These are phyloP conservation scores for Pteronotus mesoamericanus DNA, from an alignment of 2,797 vertebrate genomes.

Conservation along the genomic window DNA sequence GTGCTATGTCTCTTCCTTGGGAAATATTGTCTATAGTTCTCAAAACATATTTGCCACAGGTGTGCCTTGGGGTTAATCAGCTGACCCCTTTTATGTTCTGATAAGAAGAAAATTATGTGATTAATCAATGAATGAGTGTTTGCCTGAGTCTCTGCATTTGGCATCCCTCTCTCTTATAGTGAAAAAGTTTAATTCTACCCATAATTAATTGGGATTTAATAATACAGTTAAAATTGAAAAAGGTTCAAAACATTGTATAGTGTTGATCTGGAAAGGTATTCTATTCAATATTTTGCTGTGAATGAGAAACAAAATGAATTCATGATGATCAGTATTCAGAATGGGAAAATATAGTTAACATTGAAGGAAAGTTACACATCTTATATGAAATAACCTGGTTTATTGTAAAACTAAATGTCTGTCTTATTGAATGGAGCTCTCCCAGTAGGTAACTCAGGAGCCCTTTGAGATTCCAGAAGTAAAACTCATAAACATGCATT, in stretches of 20 bases:
- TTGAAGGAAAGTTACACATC: constrained; percentile 74
- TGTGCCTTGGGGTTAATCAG: background rate
- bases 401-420: constrained; percentile 72
- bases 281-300: constrained; percentile 70
- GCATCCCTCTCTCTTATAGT: constrained; percentile 44
- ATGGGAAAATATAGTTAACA: constrained; percentile 77
- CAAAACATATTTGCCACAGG: background rate
- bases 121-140: constrained; percentile 34
- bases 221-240: constrained; percentile 71
- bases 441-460: constrained; percentile 72
- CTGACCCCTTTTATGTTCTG: constrained; percentile 37
- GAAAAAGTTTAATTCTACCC: constrained; percentile 72
- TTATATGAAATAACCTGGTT: constrained; percentile 64
- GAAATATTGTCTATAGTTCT: background rate
- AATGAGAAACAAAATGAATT: constrained; percentile 79
- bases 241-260: constrained; percentile 29
- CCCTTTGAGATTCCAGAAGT: constrained; percentile 72
- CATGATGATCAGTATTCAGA: constrained; percentile 68
- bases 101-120: constrained; percentile 64
- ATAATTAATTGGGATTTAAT: constrained; percentile 79
- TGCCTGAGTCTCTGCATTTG: constrained; percentile 61
- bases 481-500: constrained; percentile 80
- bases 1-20: background rate
- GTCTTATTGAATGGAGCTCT: constrained; percentile 66
- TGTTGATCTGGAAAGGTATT: constrained; percentile 63